These are phyloP conservation scores for Percopsis omiscomaycus DNA, from an alignment of 2,797 vertebrate genomes.

Conservation along the genomic window DNA sequence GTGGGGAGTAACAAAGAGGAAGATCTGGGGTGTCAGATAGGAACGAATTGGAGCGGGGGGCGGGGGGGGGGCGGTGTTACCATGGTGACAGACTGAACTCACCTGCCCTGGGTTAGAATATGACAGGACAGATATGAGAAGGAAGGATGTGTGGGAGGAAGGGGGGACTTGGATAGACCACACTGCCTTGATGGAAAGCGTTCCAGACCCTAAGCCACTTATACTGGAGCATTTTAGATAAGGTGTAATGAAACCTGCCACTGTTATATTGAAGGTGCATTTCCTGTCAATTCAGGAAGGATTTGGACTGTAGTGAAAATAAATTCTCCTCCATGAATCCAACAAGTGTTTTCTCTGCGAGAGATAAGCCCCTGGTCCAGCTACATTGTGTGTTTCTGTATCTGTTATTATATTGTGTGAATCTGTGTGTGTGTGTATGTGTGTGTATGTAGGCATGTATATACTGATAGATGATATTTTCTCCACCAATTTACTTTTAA, in stretches of 20 bases:
- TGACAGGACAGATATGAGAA: conserved; percentile 33
- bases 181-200: conserved; percentile 14
- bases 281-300: conserved; percentile 23
- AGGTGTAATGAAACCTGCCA: conserved; percentile 38
- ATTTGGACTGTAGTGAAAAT: conserved; percentile 12
- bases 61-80: conserved; percentile 54
- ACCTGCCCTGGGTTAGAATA: conserved; percentile 45
- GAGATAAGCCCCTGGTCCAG: conserved; percentile 13
- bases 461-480: neutral
- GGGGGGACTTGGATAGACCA: neutral
- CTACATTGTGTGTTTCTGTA: conserved; percentile 5
- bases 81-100: conserved; percentile 44
- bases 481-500: too few species aligned
- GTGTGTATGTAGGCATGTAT: conserved; percentile 10
- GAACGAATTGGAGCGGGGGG: conserved; percentile 21
- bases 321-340: conserved; percentile 20
- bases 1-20: conserved; percentile 9
- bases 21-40: conserved; percentile 39
- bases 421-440: neutral
- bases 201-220: conserved; percentile 22
- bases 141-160: conserved; percentile 25
- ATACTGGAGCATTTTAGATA: conserved; percentile 38
- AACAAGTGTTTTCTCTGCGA: conserved; percentile 27
- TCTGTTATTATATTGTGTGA: neutral
- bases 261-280: conserved; percentile 24